phyloP scores from a whole-genome alignment of 2,888 invertebrate genomes.

The Scaptomyza polygonia region DNA sequence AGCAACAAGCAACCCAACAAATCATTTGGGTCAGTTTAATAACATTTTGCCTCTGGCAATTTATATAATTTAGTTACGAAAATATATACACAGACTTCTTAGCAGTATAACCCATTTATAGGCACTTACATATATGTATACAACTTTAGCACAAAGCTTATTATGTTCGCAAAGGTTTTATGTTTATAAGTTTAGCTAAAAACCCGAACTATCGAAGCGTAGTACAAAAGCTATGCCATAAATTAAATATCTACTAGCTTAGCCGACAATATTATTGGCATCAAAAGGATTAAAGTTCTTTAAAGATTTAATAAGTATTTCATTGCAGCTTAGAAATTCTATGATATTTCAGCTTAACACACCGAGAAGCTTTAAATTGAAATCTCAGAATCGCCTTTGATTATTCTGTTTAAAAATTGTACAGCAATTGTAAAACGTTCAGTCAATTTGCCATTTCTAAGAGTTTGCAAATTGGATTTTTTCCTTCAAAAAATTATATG shows the following conservation, averaged over 20 bases:
- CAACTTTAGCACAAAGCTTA: not conserved
- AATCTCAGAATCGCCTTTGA: not conserved
- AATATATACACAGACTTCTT: not conserved
- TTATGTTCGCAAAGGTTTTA: not conserved
- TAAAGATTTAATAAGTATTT: too few species aligned
- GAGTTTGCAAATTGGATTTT: not conserved
- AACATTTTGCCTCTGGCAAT: not conserved
- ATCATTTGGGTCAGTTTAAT: constrained; percentile 2
- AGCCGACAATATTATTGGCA: not conserved
- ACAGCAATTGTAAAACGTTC: not conserved
- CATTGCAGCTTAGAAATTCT: too few species aligned
- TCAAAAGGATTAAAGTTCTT: not conserved
- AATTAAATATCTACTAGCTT: not conserved
- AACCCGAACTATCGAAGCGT: not conserved
- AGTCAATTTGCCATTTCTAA: not conserved
- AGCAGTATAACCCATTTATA: too few species aligned
- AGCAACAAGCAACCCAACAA: constrained; percentile 26
- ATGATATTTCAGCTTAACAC: too few species aligned
- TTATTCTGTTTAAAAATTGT: not conserved
- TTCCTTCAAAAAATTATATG: not conserved
- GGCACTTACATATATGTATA: not conserved
- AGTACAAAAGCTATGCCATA: not conserved
- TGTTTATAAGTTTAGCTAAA: not conserved
- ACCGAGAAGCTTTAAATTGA: too few species aligned
- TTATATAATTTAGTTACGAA: not conserved